A percentile compares a stretch with the other conserved stretches of the same genome.
These are phyloP conservation scores for Eueides isabella DNA, from an alignment of 1,140 invertebrate species.

Conservation along the genomic window DNA sequence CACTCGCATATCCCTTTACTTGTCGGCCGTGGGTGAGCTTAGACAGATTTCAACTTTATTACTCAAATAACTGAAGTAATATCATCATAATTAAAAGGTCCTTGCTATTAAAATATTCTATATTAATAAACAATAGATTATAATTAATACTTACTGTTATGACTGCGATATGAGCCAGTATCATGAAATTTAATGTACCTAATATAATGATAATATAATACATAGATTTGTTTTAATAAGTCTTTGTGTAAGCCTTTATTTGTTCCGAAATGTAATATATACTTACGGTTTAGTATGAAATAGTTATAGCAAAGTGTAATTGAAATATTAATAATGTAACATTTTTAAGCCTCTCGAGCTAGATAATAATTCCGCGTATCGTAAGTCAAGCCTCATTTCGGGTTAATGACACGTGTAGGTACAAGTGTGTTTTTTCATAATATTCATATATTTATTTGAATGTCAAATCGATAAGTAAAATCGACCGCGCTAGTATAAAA, in stretches of 20 bases:
- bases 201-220: background rate
- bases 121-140: background rate
- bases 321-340: constrained; percentile 7
- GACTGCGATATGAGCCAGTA: background rate
- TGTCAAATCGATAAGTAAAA: constrained; percentile 11
- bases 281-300: background rate
- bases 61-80: constrained; percentile 20
- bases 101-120: background rate
- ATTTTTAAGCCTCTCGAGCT: constrained; percentile 5
- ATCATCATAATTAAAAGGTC: constrained; percentile 25
- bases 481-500: background rate
- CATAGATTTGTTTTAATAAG: background rate
- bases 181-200: constrained; percentile 3
- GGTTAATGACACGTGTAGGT: background rate
- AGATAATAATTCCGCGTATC: constrained; percentile 5
- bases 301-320: background rate
- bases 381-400: constrained; percentile 4
- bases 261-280: background rate
- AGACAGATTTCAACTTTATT: constrained; percentile 32
- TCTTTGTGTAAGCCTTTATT: background rate
- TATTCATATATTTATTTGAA: constrained; percentile 5
- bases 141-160: background rate
- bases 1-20: constrained; percentile 16
- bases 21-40: constrained; percentile 42
- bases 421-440: background rate